Evolutionary conservation across 2,113 vertebrate genomes (phyloP).

Genomic region (Malaclemys terrapin): DNA sequence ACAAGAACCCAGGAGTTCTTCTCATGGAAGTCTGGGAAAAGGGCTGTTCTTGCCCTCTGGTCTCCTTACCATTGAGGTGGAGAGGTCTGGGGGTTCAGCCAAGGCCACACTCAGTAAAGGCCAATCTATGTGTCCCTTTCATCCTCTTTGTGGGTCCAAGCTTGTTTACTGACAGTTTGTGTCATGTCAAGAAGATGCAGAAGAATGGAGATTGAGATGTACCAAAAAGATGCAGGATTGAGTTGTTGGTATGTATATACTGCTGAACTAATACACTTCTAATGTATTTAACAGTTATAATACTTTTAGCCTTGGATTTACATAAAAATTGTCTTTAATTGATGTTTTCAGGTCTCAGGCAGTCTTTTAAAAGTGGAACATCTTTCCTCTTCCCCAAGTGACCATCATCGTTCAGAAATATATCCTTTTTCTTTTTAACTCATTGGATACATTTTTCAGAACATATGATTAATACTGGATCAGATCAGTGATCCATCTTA

Average conservation of each 20-base stretch:
- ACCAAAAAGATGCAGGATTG: not conserved
- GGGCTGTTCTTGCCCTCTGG: not conserved
- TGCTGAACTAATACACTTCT: not conserved
- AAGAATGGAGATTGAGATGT: not conserved
- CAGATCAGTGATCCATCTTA: not conserved
- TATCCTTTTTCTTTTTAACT: not conserved
- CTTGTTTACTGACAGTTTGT: not conserved
- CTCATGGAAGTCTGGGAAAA: not conserved
- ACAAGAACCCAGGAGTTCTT: not conserved
- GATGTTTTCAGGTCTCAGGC: not conserved
- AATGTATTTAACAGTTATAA: not conserved
- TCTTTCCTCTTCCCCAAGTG: not conserved
- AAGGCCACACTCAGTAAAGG: not conserved
- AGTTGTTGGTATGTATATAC: not conserved
- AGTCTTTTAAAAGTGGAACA: not conserved
- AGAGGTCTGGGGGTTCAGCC: not conserved
- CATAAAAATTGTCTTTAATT: not conserved
- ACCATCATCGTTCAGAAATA: not conserved
- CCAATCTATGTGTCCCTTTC: not conserved
- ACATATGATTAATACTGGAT: not conserved
- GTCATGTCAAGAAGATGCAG: not conserved
- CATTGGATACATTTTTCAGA: not conserved
- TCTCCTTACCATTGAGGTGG: not conserved
- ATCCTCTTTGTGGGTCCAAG: not conserved
- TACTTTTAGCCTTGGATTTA: not conserved